phyloP scores from a whole-genome alignment of 1,140 invertebrate genomes.

The Pygmarrhopalites habei region DNA sequence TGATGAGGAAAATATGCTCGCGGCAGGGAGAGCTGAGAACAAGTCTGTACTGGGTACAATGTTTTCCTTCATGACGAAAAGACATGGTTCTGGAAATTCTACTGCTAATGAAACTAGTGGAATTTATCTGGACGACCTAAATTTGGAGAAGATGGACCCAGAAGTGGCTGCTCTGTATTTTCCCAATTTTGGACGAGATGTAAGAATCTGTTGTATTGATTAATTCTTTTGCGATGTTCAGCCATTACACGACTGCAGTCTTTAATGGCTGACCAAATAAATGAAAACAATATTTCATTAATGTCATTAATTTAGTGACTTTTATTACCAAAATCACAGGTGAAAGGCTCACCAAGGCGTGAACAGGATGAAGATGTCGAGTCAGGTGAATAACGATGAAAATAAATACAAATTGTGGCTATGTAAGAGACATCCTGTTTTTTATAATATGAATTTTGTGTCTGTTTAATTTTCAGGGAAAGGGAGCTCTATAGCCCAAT shows the following conservation, averaged over 20 bases:
- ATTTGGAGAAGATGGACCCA: slow-evolving; percentile 78
- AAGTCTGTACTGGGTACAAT: slow-evolving; percentile 74
- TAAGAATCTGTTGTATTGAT: too few species aligned
- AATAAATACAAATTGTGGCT: too few species aligned
- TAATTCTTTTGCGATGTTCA: too few species aligned
- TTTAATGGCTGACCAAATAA: too few species aligned
- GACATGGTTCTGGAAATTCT: slow-evolving; percentile 50
- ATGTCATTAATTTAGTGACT: too few species aligned
- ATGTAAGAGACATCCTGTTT: too few species aligned
- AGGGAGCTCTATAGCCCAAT: slow-evolving; percentile 86
- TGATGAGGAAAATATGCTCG: slow-evolving; percentile 36
- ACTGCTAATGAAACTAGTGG: slow-evolving; percentile 60
- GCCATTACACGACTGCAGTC: too few species aligned
- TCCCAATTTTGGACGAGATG: slow-evolving; percentile 45
- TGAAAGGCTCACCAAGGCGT: background rate
- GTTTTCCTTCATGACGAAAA: slow-evolving; percentile 84
- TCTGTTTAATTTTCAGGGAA: too few species aligned
- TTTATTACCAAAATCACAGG: too few species aligned
- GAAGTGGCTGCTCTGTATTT: slow-evolving; percentile 86
- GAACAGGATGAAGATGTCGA: slow-evolving; percentile 80
- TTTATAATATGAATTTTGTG: too few species aligned
- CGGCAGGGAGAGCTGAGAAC: slow-evolving; percentile 23
- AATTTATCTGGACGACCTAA: slow-evolving; percentile 88
- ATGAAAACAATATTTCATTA: too few species aligned
- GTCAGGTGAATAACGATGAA: too few species aligned